A percentile compares a stretch with the other conserved stretches of the same genome.
These are phyloP conservation scores for Sebastes hubbsi DNA, from an alignment of 2,797 vertebrate species.

Conservation along the genomic window DNA sequence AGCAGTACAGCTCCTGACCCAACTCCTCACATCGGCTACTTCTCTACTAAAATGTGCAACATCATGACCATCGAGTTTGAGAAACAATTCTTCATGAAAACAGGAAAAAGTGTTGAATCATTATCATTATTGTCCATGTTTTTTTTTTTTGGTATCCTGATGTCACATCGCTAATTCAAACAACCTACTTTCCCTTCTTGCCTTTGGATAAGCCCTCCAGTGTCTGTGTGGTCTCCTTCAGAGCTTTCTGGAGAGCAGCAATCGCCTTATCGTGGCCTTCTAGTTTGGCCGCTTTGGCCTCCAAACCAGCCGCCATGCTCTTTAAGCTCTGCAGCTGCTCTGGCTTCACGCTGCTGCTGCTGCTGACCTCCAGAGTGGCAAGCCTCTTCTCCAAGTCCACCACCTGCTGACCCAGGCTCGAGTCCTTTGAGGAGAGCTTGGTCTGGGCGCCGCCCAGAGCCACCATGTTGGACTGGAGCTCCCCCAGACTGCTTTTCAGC, in stretches of 20 bases:
- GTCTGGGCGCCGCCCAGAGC: constrained; percentile 72
- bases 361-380: constrained; percentile 25
- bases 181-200: constrained; percentile 50
- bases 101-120: not conserved
- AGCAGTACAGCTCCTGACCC: constrained; percentile 53
- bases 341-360: constrained; percentile 78
- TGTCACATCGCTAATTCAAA: not conserved
- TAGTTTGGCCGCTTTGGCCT: constrained; percentile 85
- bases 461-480: constrained; percentile 75
- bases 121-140: constrained; percentile 12
- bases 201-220: constrained; percentile 82
- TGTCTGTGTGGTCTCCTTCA: constrained; percentile 83
- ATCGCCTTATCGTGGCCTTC: constrained; percentile 86
- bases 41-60: constrained; percentile 31
- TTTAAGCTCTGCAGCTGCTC: constrained; percentile 86
- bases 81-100: constrained; percentile 14
- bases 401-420: constrained; percentile 44
- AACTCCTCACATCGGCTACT: not conserved
- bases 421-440: constrained; percentile 66
- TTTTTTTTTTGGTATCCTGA: constrained; percentile 1
- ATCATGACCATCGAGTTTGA: constrained; percentile 9
- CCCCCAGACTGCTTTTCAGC: constrained; percentile 79
- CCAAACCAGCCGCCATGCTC: constrained; percentile 81
- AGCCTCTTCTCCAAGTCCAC: constrained; percentile 58
- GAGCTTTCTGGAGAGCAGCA: constrained; percentile 78